These are phyloP conservation scores for Silurus glanis DNA, from an alignment of 2,113 vertebrate species.

Conservation along the genomic window DNA sequence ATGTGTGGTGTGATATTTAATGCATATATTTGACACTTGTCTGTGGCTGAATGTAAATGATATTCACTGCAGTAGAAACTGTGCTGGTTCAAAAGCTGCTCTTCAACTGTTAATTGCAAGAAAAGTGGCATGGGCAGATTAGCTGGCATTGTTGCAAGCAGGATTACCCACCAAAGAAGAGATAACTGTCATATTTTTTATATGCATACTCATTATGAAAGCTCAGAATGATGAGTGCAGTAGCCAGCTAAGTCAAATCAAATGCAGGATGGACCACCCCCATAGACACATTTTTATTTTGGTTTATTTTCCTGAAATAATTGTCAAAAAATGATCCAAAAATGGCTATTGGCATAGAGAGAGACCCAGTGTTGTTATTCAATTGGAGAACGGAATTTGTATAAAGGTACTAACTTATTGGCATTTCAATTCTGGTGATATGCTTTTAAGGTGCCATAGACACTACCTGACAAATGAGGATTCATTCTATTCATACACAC, in stretches of 20 bases:
- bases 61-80: neutral
- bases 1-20: neutral
- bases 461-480: neutral
- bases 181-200: neutral
- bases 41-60: neutral
- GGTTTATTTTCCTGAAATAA: neutral
- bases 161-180: neutral
- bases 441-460: neutral
- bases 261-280: neutral
- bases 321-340: neutral
- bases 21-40: neutral
- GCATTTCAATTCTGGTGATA: neutral
- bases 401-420: neutral
- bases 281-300: neutral
- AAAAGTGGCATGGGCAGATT: neutral
- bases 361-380: neutral
- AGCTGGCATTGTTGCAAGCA: neutral
- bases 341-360: neutral
- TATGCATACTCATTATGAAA: neutral
- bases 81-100: neutral
- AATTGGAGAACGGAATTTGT: neutral
- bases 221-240: neutral
- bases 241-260: neutral
- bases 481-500: neutral
- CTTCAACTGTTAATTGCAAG: conserved; percentile 14